Base-by-base conservation (phyloP, 2,888 invertebrate genomes). In the Gryllus longicercus region DNA sequence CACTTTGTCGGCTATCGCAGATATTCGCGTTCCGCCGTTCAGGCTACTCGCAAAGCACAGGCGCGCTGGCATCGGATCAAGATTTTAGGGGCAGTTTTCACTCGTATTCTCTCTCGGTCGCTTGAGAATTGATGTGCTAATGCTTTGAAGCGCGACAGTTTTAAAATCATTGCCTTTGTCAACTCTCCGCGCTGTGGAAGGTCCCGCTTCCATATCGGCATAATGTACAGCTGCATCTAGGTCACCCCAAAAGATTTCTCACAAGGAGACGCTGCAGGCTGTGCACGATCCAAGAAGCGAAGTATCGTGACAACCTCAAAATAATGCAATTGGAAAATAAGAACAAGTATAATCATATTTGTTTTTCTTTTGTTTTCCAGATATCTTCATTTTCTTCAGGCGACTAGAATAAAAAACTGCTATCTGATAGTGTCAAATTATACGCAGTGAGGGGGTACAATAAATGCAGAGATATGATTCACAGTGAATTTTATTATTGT, bases 101-200 rank as follows among this genome's bases (percentile, higher is more conserved):
- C 63, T 63, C 63, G 16, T 63, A 18, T 63, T 63, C 63, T 14
- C 63, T 63, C 63, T 14, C 63, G 63, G n/a, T 8, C n/a, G 63
- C 16, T 38, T 18, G 63, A 63, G n/a, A 16, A 63, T 63, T 63
- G 63, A 63, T 63, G n/a, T 10, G 63, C n/a, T 63, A 63, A n/a
- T n/a, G 63, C n/a, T n/a, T 63, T 63, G n/a, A 63, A 14, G 63
- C 16, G 63, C 63, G 63, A 63, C 63, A 63, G 63, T 63, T 63
- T 63, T 63, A 63, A 63, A 63, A 63, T 63, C 63, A 63, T n/a
- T 14, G 63, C 63, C n/a, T 63, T 63, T 63, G 63, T 63, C 63
- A 63, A 63, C 63, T 63, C n/a, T 51, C 63, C 5, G 5, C 63
- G 63, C n/a, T 63, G 16, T 63, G 10, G 5, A 16, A 63, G 63